A percentile compares a stretch with the other conserved stretches of the same genome.
These are phyloP conservation scores for Asteroscopus sphinx DNA, from an alignment of 2,888 invertebrate species.

Conservation along the genomic window DNA sequence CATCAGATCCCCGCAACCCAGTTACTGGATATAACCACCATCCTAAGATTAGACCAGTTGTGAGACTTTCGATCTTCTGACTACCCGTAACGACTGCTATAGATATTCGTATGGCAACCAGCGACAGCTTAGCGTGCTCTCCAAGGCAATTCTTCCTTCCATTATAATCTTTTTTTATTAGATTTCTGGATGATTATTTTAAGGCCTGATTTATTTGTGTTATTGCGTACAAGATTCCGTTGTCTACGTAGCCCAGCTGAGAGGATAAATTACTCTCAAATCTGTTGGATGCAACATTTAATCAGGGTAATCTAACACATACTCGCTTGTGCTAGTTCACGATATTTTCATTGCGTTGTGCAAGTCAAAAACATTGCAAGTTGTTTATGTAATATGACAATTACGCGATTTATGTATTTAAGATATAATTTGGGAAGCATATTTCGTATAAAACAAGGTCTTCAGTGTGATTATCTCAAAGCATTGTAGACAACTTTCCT, in stretches of 20 bases:
- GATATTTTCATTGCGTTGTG: slow-evolving; percentile 46
- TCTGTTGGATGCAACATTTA: slow-evolving; percentile 41
- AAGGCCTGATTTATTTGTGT: slow-evolving; percentile 17
- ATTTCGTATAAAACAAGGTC: slow-evolving; percentile 30
- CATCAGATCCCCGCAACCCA: no score
- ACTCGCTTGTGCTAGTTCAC: slow-evolving; percentile 40
- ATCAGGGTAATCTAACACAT: slow-evolving; percentile 43
- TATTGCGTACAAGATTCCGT: slow-evolving; percentile 24
- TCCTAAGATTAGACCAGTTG: no score
- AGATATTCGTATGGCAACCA: no score
- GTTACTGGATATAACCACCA: no score
- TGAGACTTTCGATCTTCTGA: no score
- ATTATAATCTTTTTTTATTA: no score
- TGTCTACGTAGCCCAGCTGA: slow-evolving; percentile 2
- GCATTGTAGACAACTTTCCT: slow-evolving; percentile 12
- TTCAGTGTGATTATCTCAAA: slow-evolving; percentile 23
- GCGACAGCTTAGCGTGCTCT: no score
- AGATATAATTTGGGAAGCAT: slow-evolving; percentile 34
- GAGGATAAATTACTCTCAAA: slow-evolving; percentile 51
- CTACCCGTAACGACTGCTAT: no score
- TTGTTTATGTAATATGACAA: slow-evolving; percentile 41
- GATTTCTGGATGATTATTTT: not conserved
- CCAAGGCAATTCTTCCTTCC: no score
- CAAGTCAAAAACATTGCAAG: slow-evolving; percentile 43
- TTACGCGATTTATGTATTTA: slow-evolving; percentile 46